Percentiles rank a stretch among this genome's conserved stretches.
Evolutionary conservation across 2,888 invertebrate species (phyloP).

Genomic region (Ichneumoninae sp.): DNA sequence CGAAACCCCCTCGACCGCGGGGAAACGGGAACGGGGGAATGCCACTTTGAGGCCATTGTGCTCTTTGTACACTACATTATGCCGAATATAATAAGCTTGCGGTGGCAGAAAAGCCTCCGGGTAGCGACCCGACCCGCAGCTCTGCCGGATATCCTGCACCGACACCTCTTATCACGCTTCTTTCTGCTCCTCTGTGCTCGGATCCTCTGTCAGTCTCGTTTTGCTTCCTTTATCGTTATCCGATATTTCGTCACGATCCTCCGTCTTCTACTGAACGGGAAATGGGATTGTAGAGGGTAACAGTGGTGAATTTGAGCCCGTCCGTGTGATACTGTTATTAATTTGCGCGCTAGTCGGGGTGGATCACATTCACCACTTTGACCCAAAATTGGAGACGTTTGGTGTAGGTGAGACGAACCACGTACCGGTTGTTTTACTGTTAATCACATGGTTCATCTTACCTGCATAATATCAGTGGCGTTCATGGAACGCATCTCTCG

Average conservation of each 20-base stretch:
- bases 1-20: background rate
- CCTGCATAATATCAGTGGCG: too few species aligned
- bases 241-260: background rate
- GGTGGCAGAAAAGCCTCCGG: conserved; percentile 35
- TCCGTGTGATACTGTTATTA: background rate
- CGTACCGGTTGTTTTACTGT: too few species aligned
- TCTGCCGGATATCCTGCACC: conserved; percentile 42
- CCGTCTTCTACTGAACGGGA: background rate
- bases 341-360: too few species aligned
- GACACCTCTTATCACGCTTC: conserved; percentile 38
- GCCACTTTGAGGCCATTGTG: conserved; percentile 58
- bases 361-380: too few species aligned
- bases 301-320: background rate
- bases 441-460: too few species aligned
- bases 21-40: conserved; percentile 33
- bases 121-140: conserved; percentile 30
- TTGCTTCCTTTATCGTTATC: background rate
- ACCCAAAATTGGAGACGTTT: too few species aligned
- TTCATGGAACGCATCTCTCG: background rate
- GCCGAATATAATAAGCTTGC: conserved; percentile 59
- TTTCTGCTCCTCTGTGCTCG: background rate
- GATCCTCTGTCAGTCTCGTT: conserved; percentile 10
- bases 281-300: background rate
- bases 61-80: conserved; percentile 60
- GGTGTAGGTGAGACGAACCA: too few species aligned